Conservation (phyloP, 2,797 vertebrate genomes). For the Thamnophis elegans region DNA sequence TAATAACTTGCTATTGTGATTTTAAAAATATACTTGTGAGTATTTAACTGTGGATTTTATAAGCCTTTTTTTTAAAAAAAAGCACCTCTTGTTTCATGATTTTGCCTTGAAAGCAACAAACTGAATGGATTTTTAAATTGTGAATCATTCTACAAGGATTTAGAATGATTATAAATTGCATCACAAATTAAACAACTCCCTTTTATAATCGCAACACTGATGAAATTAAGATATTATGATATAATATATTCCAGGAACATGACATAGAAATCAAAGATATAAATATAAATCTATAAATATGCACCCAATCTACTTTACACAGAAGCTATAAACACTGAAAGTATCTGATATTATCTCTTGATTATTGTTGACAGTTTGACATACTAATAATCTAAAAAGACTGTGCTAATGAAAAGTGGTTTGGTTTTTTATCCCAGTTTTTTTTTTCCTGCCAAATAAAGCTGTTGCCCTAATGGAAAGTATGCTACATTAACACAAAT, state of each 20-base stretch:
- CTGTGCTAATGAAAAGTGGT: neutral
- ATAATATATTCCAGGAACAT: constrained; percentile 34
- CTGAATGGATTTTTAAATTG: constrained; percentile 30
- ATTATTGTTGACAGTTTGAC: constrained; percentile 23
- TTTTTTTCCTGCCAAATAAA: neutral
- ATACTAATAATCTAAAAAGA: constrained; percentile 20
- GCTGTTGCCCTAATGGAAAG: neutral
- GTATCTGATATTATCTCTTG: constrained; percentile 13
- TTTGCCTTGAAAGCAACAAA: constrained; percentile 43
- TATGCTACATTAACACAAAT: neutral
- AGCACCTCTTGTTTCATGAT: constrained; percentile 19
- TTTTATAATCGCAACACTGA: constrained; percentile 41
- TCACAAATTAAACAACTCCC: constrained; percentile 26
- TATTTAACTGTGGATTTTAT: neutral
- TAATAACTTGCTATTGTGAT: constrained; percentile 1
- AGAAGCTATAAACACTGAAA: constrained; percentile 1
- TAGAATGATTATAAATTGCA: constrained; percentile 28
- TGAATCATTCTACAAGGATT: constrained; percentile 41
- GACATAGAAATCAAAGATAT: constrained; percentile 40
- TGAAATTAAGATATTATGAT: constrained; percentile 38
- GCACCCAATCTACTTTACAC: constrained; percentile 40
- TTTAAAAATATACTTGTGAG: constrained; percentile 23
- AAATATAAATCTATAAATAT: constrained; percentile 26
- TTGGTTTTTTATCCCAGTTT: neutral
- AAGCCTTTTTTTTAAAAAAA: constrained; percentile 20